Base-by-base conservation (phyloP, 2,888 invertebrate genomes). In the Gonocerus acuteangulatus region DNA sequence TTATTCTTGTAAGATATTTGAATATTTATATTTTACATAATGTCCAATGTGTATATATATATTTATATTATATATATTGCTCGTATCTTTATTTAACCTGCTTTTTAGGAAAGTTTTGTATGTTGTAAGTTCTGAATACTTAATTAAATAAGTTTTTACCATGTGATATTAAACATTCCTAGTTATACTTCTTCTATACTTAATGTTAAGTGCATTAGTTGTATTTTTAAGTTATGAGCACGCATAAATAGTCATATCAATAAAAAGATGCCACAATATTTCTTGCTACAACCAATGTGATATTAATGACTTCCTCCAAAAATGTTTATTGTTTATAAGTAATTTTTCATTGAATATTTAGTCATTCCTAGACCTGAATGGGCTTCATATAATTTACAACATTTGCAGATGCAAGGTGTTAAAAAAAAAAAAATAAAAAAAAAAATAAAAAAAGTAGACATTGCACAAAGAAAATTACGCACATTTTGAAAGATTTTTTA, bases 1-100 rank as follows among this genome's bases (percentile, higher is more conserved):
- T 64, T 64, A 64, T 64, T 64, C 64, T 64, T 64, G 59, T 64
- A 64, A 62, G 13, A 59, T 61, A 59, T 64, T 64, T 51, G 45
- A 61, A 61, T 27, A 62, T 61, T 60, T 64, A 64, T 64, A 64
- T 64, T 62, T 64, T 64, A 64, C 54, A 63, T 57, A 51, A 51
- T 56, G 52, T 52, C 58, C 23, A 39, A 54, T 23, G 61, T 64
- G 62, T 13, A 22, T 57, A 60, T 47, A 42, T 44, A 45, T 16
- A 47, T 27, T 15, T 27, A 62, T 36, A 49, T 16, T 57, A 21
- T 48, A 44, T 58, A 23, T 60, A 64, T 47, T 49, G 57, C 63
- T 52, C 48, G 52, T 52, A 44, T 49, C 21, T 57, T 44, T 45
- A 47, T 62, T 54, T 59, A 48, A 58, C 64, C 58, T 45, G 60